Evolutionary conservation across 2,888 invertebrate genomes (phyloP), one percentile per base, ranked within the genome.

Genomic region (Thera britannica): DNA sequence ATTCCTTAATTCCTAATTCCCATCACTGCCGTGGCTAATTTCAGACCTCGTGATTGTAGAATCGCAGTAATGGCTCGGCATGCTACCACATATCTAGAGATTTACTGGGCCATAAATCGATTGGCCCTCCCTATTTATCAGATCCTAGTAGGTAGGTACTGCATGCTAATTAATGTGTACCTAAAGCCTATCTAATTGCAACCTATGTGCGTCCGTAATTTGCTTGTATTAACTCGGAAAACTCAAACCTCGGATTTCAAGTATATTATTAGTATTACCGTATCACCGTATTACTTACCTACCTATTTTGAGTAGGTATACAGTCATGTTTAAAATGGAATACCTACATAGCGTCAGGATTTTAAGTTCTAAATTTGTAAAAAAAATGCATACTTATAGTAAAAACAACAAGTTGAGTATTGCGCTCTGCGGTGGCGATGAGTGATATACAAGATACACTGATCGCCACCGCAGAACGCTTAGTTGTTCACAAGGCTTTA

Each of bases 91-190:
- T 68, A 65, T 73, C 72, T 72, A 72, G 69, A 72, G 68, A 75
- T 74, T 72, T 74, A 72, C 75, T 68, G 67, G 57, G 72, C 72
- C 65, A 75, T 74, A 74, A 75, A 75, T 74, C 74, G 72, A 70
- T 69, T 61, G 63, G 69, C 65, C 71, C 65, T 73, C 70, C 74
- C 74, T 75, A 74, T 74, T 75, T 72, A 74, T 72, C 72, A 75
- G 74, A 74, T 71, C 64, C 70, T 52, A 68, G 58, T 69, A 61
- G 61, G 44, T 62, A 62, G 61, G 44, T 62, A 62, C 68, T 70
- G 72, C 72, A 70, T 72, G 72, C 72, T 75, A 75, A 75, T 75
- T 75, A 75, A 72, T 72, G 73, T 64, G 66, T 68, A 72, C 65
- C 64, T 70, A 70, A 67, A 68, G 63, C 65, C 65, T 66, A 70